A percentile compares a stretch with the other conserved stretches of the same genome.
phyloP scores from a whole-genome alignment of 1,140 invertebrate species.

The Drosophila sechellia region DNA sequence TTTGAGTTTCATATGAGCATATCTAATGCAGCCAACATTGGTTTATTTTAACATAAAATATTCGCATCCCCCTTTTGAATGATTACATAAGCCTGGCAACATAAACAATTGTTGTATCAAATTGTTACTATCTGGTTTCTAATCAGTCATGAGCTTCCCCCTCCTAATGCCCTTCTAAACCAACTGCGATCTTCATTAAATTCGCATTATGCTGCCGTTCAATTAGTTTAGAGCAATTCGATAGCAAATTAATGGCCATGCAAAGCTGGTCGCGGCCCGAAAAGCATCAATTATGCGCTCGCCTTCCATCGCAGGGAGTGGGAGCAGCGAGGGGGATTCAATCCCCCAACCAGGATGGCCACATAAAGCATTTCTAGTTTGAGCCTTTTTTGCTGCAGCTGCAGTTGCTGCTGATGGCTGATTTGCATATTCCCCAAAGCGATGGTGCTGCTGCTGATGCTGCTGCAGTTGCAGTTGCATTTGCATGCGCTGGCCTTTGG shows the following conservation, averaged over 20 bases:
- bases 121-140: constrained; percentile 22
- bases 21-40: no score
- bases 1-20: no score
- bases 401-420: constrained; percentile 61
- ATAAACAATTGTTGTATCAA: constrained; percentile 9
- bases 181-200: constrained; percentile 53
- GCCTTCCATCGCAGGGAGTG: background rate
- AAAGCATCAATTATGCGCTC: constrained; percentile 65
- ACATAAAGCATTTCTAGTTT: constrained; percentile 71
- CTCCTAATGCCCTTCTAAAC: background rate
- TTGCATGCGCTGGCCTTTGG: constrained; percentile 50
- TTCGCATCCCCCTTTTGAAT: background rate
- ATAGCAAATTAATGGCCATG: constrained; percentile 57
- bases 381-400: constrained; percentile 51
- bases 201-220: constrained; percentile 40
- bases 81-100: background rate
- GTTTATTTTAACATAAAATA: background rate
- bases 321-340: background rate
- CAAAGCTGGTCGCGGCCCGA: constrained; percentile 40
- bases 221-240: constrained; percentile 56
- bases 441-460: constrained; percentile 60
- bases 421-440: constrained; percentile 82
- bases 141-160: constrained; percentile 16
- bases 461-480: constrained; percentile 66
- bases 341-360: constrained; percentile 3